Conservation (phyloP, 1,140 invertebrate species). For the Geopemphigus sp. region DNA sequence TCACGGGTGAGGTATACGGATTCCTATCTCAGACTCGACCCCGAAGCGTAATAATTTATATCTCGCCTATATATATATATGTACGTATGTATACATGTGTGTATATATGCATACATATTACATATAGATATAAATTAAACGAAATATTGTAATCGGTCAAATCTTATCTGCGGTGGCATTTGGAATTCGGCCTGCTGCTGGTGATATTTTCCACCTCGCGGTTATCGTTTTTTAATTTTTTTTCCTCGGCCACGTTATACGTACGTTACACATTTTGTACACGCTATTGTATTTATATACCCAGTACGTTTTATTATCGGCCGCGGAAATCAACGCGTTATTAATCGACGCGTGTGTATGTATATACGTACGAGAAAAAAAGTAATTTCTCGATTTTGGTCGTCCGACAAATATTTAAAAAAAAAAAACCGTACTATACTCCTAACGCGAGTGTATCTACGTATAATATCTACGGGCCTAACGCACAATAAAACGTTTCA, state of each 20-base stretch:
- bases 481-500: no score
- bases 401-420: neutral
- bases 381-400: neutral
- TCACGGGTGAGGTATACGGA: neutral
- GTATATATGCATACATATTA: no score
- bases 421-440: no score
- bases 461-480: no score
- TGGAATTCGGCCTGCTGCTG: slow-evolving; percentile 16
- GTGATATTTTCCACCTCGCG: slow-evolving; percentile 13
- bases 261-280: no score
- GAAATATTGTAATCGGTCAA: slow-evolving; percentile 2
- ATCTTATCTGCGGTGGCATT: slow-evolving; percentile 36
- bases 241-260: no score
- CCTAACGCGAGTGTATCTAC: no score
- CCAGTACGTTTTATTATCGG: no score
- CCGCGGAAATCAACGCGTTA: slow-evolving; percentile 3
- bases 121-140: no score
- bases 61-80: neutral
- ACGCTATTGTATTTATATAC: no score
- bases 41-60: slow-evolving; percentile 21
- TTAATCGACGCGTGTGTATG: neutral
- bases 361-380: no score
- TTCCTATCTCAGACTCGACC: slow-evolving; percentile 25
- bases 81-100: no score
- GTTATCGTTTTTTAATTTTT: slow-evolving; percentile 4